These are phyloP conservation scores for Megathymus violae DNA, from an alignment of 1,140 invertebrate species.

Conservation along the genomic window DNA sequence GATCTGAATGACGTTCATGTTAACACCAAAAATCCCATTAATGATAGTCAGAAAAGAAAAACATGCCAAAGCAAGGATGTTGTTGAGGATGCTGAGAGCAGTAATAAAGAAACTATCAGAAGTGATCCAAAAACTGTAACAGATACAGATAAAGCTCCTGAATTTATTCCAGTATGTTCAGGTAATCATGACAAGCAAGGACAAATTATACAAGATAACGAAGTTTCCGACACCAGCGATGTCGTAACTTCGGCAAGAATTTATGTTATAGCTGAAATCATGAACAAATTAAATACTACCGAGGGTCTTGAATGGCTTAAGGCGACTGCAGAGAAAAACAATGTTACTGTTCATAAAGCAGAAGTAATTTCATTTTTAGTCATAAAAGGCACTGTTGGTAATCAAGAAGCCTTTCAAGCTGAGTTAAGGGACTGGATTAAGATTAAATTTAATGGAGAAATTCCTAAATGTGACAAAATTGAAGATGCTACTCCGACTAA, in stretches of 20 bases:
- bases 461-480: slow-evolving; percentile 45
- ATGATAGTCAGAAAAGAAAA: slow-evolving; percentile 46
- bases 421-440: slow-evolving; percentile 72
- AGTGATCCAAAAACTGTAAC: slow-evolving; percentile 20
- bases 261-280: slow-evolving; percentile 74
- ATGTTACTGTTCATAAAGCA: slow-evolving; percentile 70
- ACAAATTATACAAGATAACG: slow-evolving; percentile 74
- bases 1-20: slow-evolving; percentile 41
- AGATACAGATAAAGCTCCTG: slow-evolving; percentile 45
- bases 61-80: slow-evolving; percentile 42
- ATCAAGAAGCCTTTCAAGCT: slow-evolving; percentile 81
- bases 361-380: slow-evolving; percentile 71
- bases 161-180: slow-evolving; percentile 56
- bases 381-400: slow-evolving; percentile 75
- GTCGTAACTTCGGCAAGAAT: slow-evolving; percentile 74
- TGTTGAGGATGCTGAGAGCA: slow-evolving; percentile 29
- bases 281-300: slow-evolving; percentile 71
- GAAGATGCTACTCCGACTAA: slow-evolving; percentile 42
- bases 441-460: slow-evolving; percentile 40
- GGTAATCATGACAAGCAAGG: slow-evolving; percentile 66
- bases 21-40: slow-evolving; percentile 44
- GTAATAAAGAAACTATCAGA: slow-evolving; percentile 43
- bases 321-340: slow-evolving; percentile 59
- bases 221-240: slow-evolving; percentile 73
- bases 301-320: slow-evolving; percentile 76